Evolutionary conservation across 2,888 invertebrate genomes (phyloP).

Genomic region (Deilephila porcellus): DNA sequence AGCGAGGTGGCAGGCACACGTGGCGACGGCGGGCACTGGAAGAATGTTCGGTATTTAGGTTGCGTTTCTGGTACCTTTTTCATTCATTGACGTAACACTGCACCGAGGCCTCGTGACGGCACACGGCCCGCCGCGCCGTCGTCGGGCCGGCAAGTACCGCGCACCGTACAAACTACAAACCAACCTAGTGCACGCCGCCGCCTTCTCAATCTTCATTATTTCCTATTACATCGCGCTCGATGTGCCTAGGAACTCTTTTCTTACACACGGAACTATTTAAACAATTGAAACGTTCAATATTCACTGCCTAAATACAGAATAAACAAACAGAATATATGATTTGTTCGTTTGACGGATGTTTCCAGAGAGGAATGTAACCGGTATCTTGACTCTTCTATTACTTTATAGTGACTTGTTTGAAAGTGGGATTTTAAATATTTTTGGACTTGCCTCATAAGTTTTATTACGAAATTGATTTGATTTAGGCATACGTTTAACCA

Average conservation of each 20-base stretch:
- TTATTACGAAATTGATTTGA: conserved; percentile 24
- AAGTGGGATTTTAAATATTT: conserved; percentile 32
- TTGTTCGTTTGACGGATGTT: conserved; percentile 47
- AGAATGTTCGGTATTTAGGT: conserved; percentile 83
- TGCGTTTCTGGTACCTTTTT: conserved; percentile 81
- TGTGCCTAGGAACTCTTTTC: background rate
- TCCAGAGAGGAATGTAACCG: conserved; percentile 48
- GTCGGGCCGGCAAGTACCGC: background rate
- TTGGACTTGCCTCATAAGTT: conserved; percentile 27
- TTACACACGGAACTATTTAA: background rate
- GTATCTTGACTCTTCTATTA: conserved; percentile 50
- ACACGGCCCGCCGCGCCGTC: conserved; percentile 17
- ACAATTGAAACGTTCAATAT: conserved; percentile 1
- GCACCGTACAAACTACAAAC: conserved; percentile 35
- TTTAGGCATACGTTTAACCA: conserved; percentile 3
- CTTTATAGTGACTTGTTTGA: conserved; percentile 44
- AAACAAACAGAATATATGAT: conserved; percentile 46
- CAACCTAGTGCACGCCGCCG: conserved; percentile 35
- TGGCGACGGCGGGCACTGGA: conserved; percentile 71
- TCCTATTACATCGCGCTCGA: conserved; percentile 10
- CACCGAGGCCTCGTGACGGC: conserved; percentile 56
- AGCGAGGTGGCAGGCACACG: conserved; percentile 74
- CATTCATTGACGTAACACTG: conserved; percentile 82
- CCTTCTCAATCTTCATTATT: conserved; percentile 8
- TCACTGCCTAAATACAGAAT: conserved; percentile 37